Conservation (phyloP, 1,140 invertebrate species). For the Anastrepha ludens region DNA sequence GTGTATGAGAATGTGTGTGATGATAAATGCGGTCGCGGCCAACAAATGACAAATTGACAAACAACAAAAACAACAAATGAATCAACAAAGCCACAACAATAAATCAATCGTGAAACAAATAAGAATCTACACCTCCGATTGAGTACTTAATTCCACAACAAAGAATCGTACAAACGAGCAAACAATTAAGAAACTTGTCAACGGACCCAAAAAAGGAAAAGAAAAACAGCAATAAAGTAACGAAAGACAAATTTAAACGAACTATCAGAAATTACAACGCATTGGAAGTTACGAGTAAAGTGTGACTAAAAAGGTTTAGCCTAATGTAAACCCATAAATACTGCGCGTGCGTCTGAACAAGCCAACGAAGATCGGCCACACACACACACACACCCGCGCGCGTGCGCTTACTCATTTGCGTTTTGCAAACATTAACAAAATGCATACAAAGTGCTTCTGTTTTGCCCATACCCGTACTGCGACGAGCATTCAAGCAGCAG, state of each 20-base stretch:
- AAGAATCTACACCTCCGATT: conserved; percentile 38
- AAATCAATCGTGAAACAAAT: conserved; percentile 30
- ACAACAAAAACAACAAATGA: conserved; percentile 36
- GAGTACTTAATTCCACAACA: conserved; percentile 33
- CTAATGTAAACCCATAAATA: conserved; percentile 74
- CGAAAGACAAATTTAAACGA: conserved; percentile 26
- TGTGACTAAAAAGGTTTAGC: conserved; percentile 74
- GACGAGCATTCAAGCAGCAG: neutral
- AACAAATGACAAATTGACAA: conserved; percentile 39
- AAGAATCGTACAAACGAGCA: neutral
- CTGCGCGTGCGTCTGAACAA: conserved; percentile 12
- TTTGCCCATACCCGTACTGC: conserved; percentile 1
- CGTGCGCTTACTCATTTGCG: conserved; percentile 29
- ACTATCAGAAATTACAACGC: conserved; percentile 34
- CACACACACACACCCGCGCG: conserved; percentile 53
- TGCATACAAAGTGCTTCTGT: conserved; percentile 73
- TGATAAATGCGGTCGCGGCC: neutral
- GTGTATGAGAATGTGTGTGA: neutral
- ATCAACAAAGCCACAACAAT: conserved; percentile 22
- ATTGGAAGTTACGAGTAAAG: conserved; percentile 65
- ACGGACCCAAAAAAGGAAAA: neutral
- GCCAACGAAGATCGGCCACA: conserved; percentile 48
- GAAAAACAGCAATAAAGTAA: neutral
- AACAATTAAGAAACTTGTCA: neutral
- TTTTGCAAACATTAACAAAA: conserved; percentile 70